A percentile compares a stretch with the other conserved stretches of the same genome.
phyloP scores from a whole-genome alignment of 2,113 vertebrate genomes.

The Thalassarche chlororhynchos region DNA sequence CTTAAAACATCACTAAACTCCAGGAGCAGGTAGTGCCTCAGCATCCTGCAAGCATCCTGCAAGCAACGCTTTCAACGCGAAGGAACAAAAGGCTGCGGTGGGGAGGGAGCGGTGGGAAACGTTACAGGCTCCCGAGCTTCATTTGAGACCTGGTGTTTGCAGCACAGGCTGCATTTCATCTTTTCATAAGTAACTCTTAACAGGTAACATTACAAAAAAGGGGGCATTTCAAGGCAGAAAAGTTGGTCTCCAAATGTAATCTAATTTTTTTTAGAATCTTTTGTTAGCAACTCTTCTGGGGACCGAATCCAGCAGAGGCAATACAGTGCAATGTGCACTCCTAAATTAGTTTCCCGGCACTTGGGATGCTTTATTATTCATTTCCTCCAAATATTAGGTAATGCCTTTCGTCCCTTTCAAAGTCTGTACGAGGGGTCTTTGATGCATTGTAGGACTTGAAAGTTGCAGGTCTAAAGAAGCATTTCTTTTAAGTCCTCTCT shows the following conservation, averaged over 20 bases:
- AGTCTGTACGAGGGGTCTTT: conserved; percentile 53
- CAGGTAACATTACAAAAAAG: conserved; percentile 54
- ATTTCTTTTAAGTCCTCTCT: conserved; percentile 54
- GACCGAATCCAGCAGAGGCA: conserved; percentile 31
- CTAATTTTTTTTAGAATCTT: not conserved
- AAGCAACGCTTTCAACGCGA: not conserved
- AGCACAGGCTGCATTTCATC: conserved; percentile 58
- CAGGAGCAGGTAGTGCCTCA: not conserved
- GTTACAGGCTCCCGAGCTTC: not conserved
- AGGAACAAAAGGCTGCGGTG: not conserved
- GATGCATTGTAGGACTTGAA: conserved; percentile 75
- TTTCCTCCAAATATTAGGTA: conserved; percentile 71
- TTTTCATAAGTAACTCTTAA: conserved; percentile 62
- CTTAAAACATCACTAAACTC: not conserved
- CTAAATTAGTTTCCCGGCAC: conserved; percentile 72
- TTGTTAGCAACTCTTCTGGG: conserved; percentile 64
- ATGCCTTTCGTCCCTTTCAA: conserved; percentile 50
- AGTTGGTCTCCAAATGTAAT: conserved; percentile 52
- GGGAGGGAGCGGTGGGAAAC: not conserved
- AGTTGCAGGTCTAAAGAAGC: conserved; percentile 55
- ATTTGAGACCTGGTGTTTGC: conserved; percentile 39
- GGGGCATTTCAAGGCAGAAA: conserved; percentile 58
- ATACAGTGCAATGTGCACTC: conserved; percentile 40
- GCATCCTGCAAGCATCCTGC: not conserved
- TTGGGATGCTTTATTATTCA: conserved; percentile 73